Percentiles rank a stretch among this genome's conserved stretches.
Conservation (phyloP, 2,888 invertebrate species). For the Agriopis marginaria region DNA sequence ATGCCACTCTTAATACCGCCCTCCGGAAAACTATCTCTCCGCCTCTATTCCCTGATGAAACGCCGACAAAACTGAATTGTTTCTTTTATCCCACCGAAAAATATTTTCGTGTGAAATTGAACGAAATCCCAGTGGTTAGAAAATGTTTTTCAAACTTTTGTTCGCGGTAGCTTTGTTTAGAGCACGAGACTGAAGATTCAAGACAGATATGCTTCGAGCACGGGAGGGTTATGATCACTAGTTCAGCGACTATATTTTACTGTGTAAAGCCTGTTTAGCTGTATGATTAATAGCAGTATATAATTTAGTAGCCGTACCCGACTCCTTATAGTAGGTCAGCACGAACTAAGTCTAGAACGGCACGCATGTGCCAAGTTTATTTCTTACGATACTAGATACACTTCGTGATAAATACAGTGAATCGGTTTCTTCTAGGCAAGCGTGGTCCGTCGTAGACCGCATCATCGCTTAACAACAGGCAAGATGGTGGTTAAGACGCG, state of each 20-base stretch:
- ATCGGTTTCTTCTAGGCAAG: not conserved
- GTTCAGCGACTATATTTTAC: not conserved
- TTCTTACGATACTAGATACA: not conserved
- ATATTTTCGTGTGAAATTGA: constrained; percentile 6
- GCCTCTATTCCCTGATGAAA: constrained; percentile 15
- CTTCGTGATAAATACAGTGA: too few species aligned
- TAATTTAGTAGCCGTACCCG: not conserved
- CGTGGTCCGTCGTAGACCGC: too few species aligned
- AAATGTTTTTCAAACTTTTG: not conserved
- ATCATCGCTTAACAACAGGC: too few species aligned
- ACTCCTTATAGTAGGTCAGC: not conserved
- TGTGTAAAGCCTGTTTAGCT: not conserved
- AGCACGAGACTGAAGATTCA: not conserved
- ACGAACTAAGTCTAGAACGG: not conserved
- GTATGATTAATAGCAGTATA: not conserved
- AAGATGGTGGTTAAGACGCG: too few species aligned
- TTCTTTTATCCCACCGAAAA: constrained; percentile 8
- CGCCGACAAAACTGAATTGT: constrained; percentile 7
- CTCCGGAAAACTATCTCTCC: constrained; percentile 25
- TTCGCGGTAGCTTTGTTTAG: not conserved
- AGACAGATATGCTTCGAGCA: not conserved
- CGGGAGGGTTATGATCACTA: not conserved
- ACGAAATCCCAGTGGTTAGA: not conserved
- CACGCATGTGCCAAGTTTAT: not conserved
- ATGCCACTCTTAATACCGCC: constrained; percentile 36